Base-by-base conservation (phyloP, 1,140 invertebrate genomes). In the Lepidurus packardi region DNA sequence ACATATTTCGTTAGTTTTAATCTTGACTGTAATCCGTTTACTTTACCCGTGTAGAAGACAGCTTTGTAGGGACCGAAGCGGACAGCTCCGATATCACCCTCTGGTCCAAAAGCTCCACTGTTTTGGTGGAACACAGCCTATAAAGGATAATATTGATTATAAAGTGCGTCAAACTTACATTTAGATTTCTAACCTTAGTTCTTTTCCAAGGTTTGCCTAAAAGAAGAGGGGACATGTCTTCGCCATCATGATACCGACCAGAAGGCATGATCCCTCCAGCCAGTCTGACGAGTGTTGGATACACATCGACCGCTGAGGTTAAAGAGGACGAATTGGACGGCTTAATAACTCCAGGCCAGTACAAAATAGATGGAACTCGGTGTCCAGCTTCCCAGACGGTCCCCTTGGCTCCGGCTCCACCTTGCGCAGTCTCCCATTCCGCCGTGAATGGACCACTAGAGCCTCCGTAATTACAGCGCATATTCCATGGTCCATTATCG, bases 401-500 rank as follows among this genome's bases (percentile, higher is more conserved):
- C 7, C 24, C 53, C 77, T 82, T 82, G 16, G 80, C 53, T 4
- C 43, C 80, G n/a, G 76, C 74, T 75, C 81, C 81, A 43, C 79
- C 79, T 7, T 24, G 74, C 41, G n/a, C 11, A 13, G 73, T 43
- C 44, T 81, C 79, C 81, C 81, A 81, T 43, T 44, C 21, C 1
- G 76, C 81, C 42, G 47, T 79, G 45, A 80, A 82, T 25, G 79
- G 80, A 6, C 81, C 81, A 24, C 53, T 78, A 13, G 80, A 80
- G 34, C 81, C 81, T 21, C 81, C 79, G 11, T 80, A 79, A 8
- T 45, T n/a, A 65, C 81, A 82, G 43, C 81, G 80, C 9, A 41
- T 76, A 75, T 78, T 80, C 81, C 81, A 82, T 8, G 81, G 81
- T 43, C 81, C 81, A 78, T 82, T 82, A 42, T 82, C 81, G 79